Evolutionary conservation across 2,888 invertebrate species (phyloP).

Genomic region (Esperia sulphurella): DNA sequence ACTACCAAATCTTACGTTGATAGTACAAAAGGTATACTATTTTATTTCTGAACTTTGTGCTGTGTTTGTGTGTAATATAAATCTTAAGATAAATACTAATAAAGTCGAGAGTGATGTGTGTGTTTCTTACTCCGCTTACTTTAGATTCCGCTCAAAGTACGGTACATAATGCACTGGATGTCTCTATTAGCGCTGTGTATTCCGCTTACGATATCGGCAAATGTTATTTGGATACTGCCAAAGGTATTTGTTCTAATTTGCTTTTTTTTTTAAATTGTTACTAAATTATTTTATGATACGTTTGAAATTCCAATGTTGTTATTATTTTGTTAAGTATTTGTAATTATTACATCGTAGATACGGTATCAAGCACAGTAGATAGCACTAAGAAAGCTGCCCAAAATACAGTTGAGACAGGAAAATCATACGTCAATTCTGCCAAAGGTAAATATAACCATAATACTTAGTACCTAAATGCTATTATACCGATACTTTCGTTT

Average conservation of each 20-base stretch:
- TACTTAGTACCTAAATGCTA: too few relatives aligned
- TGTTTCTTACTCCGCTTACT: conserved; percentile 27
- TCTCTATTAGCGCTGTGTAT: conserved; percentile 41
- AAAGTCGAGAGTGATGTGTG: conserved; percentile 18
- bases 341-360: conserved; percentile 15
- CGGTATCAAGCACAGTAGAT: conserved; percentile 58
- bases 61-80: neutral
- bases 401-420: conserved; percentile 52
- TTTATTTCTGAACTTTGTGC: too few relatives aligned
- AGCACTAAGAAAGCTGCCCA: conserved; percentile 65
- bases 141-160: conserved; percentile 55
- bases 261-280: conserved; percentile 25
- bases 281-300: conserved; percentile 25
- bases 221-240: conserved; percentile 49
- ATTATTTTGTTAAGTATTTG: neutral
- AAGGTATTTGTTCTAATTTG: conserved; percentile 24
- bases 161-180: conserved; percentile 43
- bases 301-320: too few relatives aligned
- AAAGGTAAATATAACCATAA: conserved; percentile 47
- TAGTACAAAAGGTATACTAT: conserved; percentile 51
- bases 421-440: conserved; percentile 48
- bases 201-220: conserved; percentile 52
- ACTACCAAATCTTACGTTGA: conserved; percentile 48
- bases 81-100: conserved; percentile 10
- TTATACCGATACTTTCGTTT: too few relatives aligned